These are phyloP conservation scores for Blennius ocellaris DNA, from an alignment of 2,113 vertebrate species.

Conservation along the genomic window DNA sequence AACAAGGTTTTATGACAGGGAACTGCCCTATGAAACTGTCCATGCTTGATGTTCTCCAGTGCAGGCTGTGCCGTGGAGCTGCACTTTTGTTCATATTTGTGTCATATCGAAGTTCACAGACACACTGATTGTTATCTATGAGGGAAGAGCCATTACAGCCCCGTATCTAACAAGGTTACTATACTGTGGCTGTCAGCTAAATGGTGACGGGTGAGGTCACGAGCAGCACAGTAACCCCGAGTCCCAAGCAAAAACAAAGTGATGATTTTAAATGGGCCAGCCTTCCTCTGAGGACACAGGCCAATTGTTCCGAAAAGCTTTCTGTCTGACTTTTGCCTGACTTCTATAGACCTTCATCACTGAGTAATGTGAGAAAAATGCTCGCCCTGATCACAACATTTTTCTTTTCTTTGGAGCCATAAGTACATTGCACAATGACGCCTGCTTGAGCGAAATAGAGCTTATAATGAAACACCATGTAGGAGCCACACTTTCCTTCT, in stretches of 20 bases:
- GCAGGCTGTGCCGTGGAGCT: slow-evolving; percentile 46
- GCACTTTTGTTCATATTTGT: slow-evolving; percentile 77
- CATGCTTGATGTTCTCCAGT: slow-evolving; percentile 71
- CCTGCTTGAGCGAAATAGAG: slow-evolving; percentile 10
- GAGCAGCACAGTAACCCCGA: slow-evolving; percentile 57
- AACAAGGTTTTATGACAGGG: slow-evolving; percentile 78
- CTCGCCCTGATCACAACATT: slow-evolving; percentile 17
- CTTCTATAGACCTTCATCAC: slow-evolving; percentile 52
- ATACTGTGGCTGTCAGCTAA: slow-evolving; percentile 74
- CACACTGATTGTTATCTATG: slow-evolving; percentile 80
- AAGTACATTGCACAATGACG: slow-evolving; percentile 18
- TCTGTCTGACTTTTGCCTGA: slow-evolving; percentile 48
- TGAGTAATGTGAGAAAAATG: slow-evolving; percentile 50
- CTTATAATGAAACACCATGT: not conserved
- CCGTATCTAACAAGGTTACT: slow-evolving; percentile 75
- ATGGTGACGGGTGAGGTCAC: slow-evolving; percentile 78
- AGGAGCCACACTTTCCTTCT: slow-evolving; percentile 2
- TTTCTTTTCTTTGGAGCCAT: slow-evolving; percentile 10
- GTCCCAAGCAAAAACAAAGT: slow-evolving; percentile 58
- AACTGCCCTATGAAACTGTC: slow-evolving; percentile 68
- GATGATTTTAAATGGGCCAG: slow-evolving; percentile 62
- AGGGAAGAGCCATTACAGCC: slow-evolving; percentile 59
- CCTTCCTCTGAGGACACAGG: slow-evolving; percentile 61
- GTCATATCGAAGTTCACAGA: slow-evolving; percentile 74
- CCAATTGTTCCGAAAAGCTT: slow-evolving; percentile 54